Percentiles rank a stretch among this genome's conserved stretches.
phyloP scores from a whole-genome alignment of 2,797 vertebrate species.

The Merluccius polli region DNA sequence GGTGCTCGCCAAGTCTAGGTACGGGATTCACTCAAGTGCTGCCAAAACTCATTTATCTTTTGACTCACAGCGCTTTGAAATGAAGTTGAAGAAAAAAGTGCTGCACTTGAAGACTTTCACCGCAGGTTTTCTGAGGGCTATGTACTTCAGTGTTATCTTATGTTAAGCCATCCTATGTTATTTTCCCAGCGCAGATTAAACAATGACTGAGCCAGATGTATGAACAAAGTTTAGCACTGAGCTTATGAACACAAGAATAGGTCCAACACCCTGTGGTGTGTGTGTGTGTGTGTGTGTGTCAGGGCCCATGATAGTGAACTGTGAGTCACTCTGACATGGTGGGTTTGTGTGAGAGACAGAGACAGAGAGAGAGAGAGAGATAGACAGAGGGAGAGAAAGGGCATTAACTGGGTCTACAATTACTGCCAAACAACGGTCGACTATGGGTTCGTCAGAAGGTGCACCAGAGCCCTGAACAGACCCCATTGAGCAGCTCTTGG shows the following conservation, averaged over 20 bases:
- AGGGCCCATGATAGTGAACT: constrained; percentile 54
- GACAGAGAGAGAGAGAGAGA: neutral
- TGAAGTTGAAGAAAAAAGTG: constrained; percentile 14
- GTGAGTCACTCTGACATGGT: constrained; percentile 64
- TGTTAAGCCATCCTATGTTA: constrained; percentile 11
- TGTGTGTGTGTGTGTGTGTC: neutral
- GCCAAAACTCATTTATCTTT: constrained; percentile 50
- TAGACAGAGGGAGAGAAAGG: constrained; percentile 14
- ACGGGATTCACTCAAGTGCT: constrained; percentile 53
- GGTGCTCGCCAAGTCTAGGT: constrained; percentile 44
- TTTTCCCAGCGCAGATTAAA: constrained; percentile 25
- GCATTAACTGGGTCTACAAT: constrained; percentile 44
- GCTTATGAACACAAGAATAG: constrained; percentile 14
- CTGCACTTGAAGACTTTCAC: neutral
- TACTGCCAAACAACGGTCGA: constrained; percentile 49
- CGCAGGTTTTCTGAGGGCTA: constrained; percentile 11
- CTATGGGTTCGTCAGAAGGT: constrained; percentile 44
- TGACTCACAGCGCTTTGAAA: constrained; percentile 15
- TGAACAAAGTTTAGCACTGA: constrained; percentile 1
- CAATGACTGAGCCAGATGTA: constrained; percentile 13
- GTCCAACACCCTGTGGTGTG: constrained; percentile 30
- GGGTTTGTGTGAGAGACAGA: constrained; percentile 13
- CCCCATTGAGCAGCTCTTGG: constrained; percentile 59
- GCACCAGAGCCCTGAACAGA: constrained; percentile 55
- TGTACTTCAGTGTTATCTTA: constrained; percentile 11